These are phyloP conservation scores for Babylonia areolata DNA, from an alignment of 1,140 invertebrate species.

Conservation along the genomic window DNA sequence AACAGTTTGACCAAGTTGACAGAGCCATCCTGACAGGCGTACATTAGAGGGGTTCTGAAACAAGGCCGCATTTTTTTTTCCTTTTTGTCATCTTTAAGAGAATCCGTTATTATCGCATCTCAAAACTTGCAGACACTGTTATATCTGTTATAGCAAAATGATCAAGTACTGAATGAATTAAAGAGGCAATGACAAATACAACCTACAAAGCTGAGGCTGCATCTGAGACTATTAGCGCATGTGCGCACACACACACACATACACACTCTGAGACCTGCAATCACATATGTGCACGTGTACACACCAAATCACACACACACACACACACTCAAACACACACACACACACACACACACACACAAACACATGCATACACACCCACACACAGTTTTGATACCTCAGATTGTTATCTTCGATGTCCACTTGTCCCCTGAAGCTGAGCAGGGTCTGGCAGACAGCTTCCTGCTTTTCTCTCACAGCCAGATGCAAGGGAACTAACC, in stretches of 20 bases:
- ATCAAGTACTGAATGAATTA: too few relatives aligned
- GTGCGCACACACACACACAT: not conserved
- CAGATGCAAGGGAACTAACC: conserved; percentile 59
- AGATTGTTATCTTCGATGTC: conserved; percentile 58
- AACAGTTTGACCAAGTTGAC: conserved; percentile 61
- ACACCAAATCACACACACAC: not conserved
- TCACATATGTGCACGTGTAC: not conserved
- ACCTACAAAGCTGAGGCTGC: too few relatives aligned
- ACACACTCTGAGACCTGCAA: not conserved
- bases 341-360: conserved; percentile 1
- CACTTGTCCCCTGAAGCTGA: conserved; percentile 57
- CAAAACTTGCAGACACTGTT: too few relatives aligned
- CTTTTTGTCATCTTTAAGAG: too few relatives aligned
- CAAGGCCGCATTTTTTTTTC: too few relatives aligned
- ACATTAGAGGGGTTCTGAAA: conserved; percentile 59
- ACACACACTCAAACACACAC: not conserved
- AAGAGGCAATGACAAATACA: too few relatives aligned
- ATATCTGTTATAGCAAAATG: too few relatives aligned
- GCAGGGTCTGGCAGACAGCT: conserved; percentile 56
- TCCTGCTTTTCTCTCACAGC: conserved; percentile 56
- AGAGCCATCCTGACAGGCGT: conserved; percentile 62
- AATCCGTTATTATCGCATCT: too few relatives aligned
- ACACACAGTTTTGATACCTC: conserved; percentile 46
- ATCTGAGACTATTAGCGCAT: too few relatives aligned
- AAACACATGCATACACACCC: not conserved